Conservation (phyloP, 1,140 invertebrate species). For the Sitobion miscanthi region DNA sequence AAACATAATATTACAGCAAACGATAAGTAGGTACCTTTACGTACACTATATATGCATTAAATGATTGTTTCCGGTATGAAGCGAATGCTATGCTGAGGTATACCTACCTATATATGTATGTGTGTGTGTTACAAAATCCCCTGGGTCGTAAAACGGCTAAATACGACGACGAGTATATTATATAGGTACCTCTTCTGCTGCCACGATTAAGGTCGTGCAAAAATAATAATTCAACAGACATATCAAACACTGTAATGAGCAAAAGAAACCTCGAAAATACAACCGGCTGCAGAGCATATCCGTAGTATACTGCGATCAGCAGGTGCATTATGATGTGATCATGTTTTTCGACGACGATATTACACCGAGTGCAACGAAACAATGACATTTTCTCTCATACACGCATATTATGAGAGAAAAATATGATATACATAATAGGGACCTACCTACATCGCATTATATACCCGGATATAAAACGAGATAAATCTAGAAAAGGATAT, state of each 20-base stretch:
- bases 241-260: not conserved
- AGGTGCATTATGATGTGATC: not conserved
- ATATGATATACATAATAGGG: no score
- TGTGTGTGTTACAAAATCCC: not conserved
- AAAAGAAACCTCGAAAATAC: not conserved
- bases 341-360: not conserved
- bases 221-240: slow-evolving; percentile 1
- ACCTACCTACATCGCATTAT: no score
- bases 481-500: no score
- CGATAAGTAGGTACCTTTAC: not conserved
- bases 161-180: not conserved
- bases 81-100: no score
- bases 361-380: not conserved
- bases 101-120: not conserved
- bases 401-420: no score
- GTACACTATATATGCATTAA: not conserved
- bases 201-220: not conserved
- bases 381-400: not conserved
- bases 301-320: no score
- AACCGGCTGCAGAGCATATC: not conserved
- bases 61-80: not conserved
- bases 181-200: not conserved
- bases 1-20: not conserved
- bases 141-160: not conserved
- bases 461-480: no score